Conservation (phyloP, 2,113 vertebrate genomes). For the Mirounga angustirostris region DNA sequence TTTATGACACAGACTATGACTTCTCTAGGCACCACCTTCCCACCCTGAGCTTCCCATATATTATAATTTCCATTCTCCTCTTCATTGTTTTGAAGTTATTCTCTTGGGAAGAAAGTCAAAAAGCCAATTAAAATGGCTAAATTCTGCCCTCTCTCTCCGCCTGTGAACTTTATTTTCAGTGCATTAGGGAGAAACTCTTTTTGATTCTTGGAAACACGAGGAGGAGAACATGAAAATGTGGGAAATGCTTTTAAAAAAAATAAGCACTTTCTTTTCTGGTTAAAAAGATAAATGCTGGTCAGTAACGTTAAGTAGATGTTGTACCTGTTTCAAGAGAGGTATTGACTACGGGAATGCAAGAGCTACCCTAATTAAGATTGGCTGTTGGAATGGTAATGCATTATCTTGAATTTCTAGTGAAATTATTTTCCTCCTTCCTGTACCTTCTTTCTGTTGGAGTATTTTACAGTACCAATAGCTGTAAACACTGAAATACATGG, state of each 20-base stretch:
- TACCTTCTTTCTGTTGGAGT: not conserved
- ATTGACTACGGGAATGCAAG: not conserved
- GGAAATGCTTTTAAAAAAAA: slow-evolving; percentile 36
- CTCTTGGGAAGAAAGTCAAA: not conserved
- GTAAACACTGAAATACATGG: not conserved
- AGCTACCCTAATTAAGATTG: slow-evolving; percentile 34
- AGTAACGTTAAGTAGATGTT: slow-evolving; percentile 36
- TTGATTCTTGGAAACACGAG: not conserved
- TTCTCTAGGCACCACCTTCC: not conserved
- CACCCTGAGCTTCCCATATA: not conserved
- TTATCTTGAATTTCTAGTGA: not conserved
- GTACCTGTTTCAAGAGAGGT: not conserved
- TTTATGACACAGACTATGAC: not conserved
- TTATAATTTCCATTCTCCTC: not conserved
- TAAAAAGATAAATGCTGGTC: slow-evolving; percentile 36
- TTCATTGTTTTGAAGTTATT: not conserved
- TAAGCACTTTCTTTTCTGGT: not conserved
- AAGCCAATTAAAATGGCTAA: not conserved
- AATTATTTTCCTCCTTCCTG: not conserved
- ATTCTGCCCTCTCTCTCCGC: not conserved
- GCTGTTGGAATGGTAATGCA: not conserved
- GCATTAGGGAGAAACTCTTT: not conserved
- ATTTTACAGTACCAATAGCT: not conserved
- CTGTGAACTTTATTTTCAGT: not conserved
- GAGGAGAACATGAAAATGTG: not conserved